Evolutionary conservation across 2,888 invertebrate species (phyloP), one percentile per base, ranked within the genome.

Genomic region (Bombylius major): DNA sequence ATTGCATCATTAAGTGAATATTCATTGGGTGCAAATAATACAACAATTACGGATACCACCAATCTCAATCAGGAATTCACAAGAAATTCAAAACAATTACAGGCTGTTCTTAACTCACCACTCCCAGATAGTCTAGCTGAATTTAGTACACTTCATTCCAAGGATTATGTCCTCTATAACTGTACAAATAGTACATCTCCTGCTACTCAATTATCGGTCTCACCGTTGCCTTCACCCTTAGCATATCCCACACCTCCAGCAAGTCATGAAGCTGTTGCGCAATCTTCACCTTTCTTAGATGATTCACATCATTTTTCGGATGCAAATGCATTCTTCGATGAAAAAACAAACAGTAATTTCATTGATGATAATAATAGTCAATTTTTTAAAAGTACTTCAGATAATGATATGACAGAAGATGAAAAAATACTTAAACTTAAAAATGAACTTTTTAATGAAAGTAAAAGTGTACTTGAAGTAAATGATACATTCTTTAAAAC

Each of bases 231-330:
- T 61, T 83, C 83, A 36, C 84, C 84, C 0, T 79, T 90, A 65
- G 82, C 87, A 32, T 91, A 90, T 68, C 90, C 91, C 4, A 91
- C 91, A 9, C 91, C 91, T 32, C 90, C 91, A 5, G 89, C 90
- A 2, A 90, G 89, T 63, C 89, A 89, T 64, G 90, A 89, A 75
- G 88, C 88, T 32, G 68, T 72, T 34, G 67, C 74, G 1, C 71
- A 72, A 60, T 70, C 71, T n/a, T 74, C 75, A 5, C 75, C 75
- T 11, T 75, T 72, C 54, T 67, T 75, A 4, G 74, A 75, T 56
- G 75, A 75, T 56, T 69, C 69, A 4, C 68, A 67, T 59, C 68
- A 69, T 54, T 71, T 70, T 60, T 67, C 69, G 44, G 75, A 73
- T 52, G 67, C 66, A 32, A 70, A 70, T 58, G 69, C 71, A 4